These are phyloP conservation scores for Yponomeuta evonymella DNA, from an alignment of 2,888 invertebrate genomes.

Conservation along the genomic window DNA sequence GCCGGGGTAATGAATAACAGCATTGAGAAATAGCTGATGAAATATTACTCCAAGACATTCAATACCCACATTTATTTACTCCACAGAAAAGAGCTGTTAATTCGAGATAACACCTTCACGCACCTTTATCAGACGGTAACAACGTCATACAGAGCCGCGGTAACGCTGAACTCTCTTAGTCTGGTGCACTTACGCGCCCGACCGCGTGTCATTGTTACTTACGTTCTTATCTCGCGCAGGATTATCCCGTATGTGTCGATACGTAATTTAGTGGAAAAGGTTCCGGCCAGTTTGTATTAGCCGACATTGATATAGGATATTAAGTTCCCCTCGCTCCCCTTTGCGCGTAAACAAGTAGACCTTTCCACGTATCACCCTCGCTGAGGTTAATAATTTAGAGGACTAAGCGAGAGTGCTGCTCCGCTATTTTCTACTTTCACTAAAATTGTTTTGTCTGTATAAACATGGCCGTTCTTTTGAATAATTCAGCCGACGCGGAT, in stretches of 20 bases:
- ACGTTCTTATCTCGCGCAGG: slow-evolving; percentile 64
- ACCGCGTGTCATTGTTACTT: slow-evolving; percentile 55
- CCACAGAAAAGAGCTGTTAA: neutral
- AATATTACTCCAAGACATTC: neutral
- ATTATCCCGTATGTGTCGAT: slow-evolving; percentile 68
- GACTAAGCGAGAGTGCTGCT: slow-evolving; percentile 52
- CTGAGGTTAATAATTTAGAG: slow-evolving; percentile 72
- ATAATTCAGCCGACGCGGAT: slow-evolving; percentile 36
- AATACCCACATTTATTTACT: neutral
- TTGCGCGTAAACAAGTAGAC: slow-evolving; percentile 15
- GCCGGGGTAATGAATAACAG: too few relatives aligned
- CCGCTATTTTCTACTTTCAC: slow-evolving; percentile 60
- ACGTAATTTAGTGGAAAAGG: slow-evolving; percentile 75
- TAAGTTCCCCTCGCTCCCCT: slow-evolving; percentile 53
- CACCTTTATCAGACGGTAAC: neutral
- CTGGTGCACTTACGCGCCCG: slow-evolving; percentile 48
- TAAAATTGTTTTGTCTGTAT: slow-evolving; percentile 61
- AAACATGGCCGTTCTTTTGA: slow-evolving; percentile 43
- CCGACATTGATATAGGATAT: slow-evolving; percentile 75
- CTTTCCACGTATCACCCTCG: slow-evolving; percentile 57
- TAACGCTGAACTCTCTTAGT: slow-evolving; percentile 26
- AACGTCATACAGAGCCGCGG: neutral
- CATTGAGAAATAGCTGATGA: neutral
- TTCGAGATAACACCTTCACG: neutral
- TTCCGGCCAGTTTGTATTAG: slow-evolving; percentile 72